phyloP scores from a whole-genome alignment of 2,113 vertebrate genomes.

The Formicarius rufipectus region DNA sequence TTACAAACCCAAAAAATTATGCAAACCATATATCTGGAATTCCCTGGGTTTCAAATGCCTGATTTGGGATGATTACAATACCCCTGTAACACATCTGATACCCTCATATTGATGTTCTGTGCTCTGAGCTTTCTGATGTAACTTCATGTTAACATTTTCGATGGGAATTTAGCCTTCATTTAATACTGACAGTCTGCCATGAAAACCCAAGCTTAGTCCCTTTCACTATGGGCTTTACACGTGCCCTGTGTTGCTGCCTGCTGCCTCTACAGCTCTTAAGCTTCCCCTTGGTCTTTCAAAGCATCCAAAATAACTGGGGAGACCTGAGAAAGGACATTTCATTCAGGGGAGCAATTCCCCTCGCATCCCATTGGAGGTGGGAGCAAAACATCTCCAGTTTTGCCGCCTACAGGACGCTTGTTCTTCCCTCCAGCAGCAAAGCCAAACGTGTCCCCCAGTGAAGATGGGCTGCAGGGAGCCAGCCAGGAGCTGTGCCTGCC shows the following conservation, averaged over 20 bases:
- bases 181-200: constrained; percentile 4
- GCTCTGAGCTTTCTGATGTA: constrained; percentile 15
- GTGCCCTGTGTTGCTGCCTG: background rate
- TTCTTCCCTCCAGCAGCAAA: background rate
- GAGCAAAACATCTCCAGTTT: background rate
- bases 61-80: constrained; percentile 30
- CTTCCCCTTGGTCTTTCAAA: background rate
- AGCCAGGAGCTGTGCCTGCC: background rate
- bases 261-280: background rate
- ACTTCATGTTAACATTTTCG: constrained; percentile 28
- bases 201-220: background rate
- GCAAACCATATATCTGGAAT: constrained; percentile 1
- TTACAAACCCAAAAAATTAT: background rate
- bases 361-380: background rate
- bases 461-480: background rate
- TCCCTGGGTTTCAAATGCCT: constrained; percentile 32
- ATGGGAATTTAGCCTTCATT: constrained; percentile 46
- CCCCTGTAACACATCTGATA: constrained; percentile 15
- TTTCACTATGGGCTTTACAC: background rate
- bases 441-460: background rate
- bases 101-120: constrained; percentile 20
- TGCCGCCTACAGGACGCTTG: background rate
- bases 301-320: background rate
- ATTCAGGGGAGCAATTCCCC: background rate
- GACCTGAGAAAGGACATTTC: background rate